These are phyloP conservation scores for Atethmia centrago DNA, from an alignment of 2,888 invertebrate genomes.

Conservation along the genomic window DNA sequence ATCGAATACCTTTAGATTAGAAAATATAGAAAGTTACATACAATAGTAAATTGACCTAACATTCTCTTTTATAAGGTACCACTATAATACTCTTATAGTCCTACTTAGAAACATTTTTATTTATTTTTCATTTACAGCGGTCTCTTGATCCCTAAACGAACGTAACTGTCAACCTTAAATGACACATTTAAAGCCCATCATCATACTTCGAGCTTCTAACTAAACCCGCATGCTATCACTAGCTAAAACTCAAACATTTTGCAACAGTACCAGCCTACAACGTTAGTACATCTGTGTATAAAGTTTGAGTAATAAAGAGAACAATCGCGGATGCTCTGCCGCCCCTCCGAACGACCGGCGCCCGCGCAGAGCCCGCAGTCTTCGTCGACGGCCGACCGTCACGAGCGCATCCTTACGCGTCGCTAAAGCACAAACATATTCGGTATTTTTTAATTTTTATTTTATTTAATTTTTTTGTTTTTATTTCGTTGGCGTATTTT, in stretches of 20 bases:
- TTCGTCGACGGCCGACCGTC: conserved; percentile 73
- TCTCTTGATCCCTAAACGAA: too few species aligned
- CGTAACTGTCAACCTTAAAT: too few species aligned
- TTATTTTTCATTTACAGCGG: too few species aligned
- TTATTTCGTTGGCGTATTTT: conserved; percentile 44
- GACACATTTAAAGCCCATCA: not conserved
- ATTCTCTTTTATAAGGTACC: too few species aligned
- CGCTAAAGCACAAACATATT: conserved; percentile 66
- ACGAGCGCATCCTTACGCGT: conserved; percentile 77
- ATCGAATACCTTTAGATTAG: not conserved
- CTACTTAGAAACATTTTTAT: too few species aligned
- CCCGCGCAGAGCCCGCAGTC: conserved; percentile 72
- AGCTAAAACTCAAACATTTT: conserved; percentile 59
- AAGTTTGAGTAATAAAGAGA: conserved; percentile 72
- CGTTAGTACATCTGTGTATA: conserved; percentile 65
- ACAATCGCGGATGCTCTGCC: conserved; percentile 67
- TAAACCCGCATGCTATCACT: conserved; percentile 38
- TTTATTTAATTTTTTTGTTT: conserved; percentile 47
- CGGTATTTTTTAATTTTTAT: conserved; percentile 65
- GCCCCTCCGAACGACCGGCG: conserved; percentile 65
- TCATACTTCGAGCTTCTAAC: not conserved
- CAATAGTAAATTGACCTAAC: not conserved
- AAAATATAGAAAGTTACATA: not conserved
- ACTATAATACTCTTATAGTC: too few species aligned
- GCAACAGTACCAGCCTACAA: conserved; percentile 63